Evolutionary conservation across 2,888 invertebrate species (phyloP), one percentile per base, ranked within the genome.

Genomic region (Drosophila niveifrons): DNA sequence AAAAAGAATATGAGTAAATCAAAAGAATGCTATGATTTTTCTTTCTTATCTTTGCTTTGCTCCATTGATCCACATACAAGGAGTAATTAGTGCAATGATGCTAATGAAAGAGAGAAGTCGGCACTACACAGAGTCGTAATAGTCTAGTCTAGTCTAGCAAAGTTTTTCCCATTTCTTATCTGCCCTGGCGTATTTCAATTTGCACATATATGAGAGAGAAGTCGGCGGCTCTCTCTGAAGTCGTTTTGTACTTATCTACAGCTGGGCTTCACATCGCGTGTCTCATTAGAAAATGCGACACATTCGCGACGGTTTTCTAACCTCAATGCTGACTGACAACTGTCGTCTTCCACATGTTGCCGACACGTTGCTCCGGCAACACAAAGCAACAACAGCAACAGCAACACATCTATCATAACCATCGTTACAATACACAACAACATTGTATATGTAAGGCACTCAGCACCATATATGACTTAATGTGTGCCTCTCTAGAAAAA

Each of bases 251-350:
- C 63, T 64, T 77, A 67, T 73, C 57, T 68, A 7, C 56, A 18
- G 57, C 41, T 66, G 65, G 64, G 50, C 48, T 73, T 68, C 71
- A 64, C 75, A 70, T 78, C 18, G 66, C 78, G 75, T 75, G 86
- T 66, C 73, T 83, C 80, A 86, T 88, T 86, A 80, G 53, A 66
- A 64, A 67, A 66, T 67, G 58, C 50, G 18, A 29, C 47, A 66
- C 48, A 66, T 56, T 75, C 28, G 78, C 71, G 71, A 71, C 66
- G 84, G 73, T 88, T 89, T 87, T 75, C 78, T 89, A 85, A 85
- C 85, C 89, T 77, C 89, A 89, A 82, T 88, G 71, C 15, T 75
- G 83, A 48, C 15, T 75, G 83, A 48, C 80, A 77, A 70, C 55
- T 61, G 68, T 57, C 64, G 64, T 52, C 65, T n/a, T n/a, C n/a